Evolutionary conservation across 1,140 invertebrate species (phyloP).

Genomic region (Tetramorium parvispinum): DNA sequence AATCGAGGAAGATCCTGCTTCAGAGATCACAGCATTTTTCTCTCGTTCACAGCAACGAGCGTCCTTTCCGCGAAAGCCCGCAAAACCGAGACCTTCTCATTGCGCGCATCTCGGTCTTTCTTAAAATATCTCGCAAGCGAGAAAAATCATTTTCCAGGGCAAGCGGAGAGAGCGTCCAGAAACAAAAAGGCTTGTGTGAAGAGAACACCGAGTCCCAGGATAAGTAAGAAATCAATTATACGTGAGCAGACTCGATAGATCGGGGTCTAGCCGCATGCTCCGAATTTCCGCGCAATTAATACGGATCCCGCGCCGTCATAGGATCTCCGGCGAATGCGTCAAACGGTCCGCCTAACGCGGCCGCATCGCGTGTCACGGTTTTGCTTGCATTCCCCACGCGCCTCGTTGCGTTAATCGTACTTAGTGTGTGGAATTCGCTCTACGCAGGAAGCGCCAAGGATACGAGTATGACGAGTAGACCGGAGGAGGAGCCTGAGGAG

Average conservation of each 20-base stretch:
- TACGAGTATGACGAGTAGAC: neutral
- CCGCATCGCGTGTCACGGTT: constrained; percentile 52
- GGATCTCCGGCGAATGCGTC: constrained; percentile 12
- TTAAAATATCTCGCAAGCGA: constrained; percentile 3
- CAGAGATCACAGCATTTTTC: neutral
- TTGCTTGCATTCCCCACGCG: constrained; percentile 69
- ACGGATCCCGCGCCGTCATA: neutral
- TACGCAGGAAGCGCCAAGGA: constrained; percentile 45
- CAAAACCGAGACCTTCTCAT: constrained; percentile 2
- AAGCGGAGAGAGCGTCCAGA: neutral
- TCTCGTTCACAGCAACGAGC: neutral
- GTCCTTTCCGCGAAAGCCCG: neutral
- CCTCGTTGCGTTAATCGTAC: constrained; percentile 68
- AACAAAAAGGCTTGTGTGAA: constrained; percentile 8
- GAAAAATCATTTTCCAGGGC: neutral
- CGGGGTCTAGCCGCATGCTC: constrained; percentile 59
- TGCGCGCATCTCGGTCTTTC: constrained; percentile 1
- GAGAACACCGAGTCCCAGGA: neutral
- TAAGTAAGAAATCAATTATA: constrained; percentile 72
- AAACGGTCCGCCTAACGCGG: constrained; percentile 28
- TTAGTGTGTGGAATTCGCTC: constrained; percentile 63
- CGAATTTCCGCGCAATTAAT: constrained; percentile 66
- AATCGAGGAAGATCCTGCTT: neutral
- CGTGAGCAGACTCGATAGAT: constrained; percentile 24
- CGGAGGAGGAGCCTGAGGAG: constrained; percentile 34